phyloP scores from a whole-genome alignment of 2,888 invertebrate genomes.

The Biston betularia region DNA sequence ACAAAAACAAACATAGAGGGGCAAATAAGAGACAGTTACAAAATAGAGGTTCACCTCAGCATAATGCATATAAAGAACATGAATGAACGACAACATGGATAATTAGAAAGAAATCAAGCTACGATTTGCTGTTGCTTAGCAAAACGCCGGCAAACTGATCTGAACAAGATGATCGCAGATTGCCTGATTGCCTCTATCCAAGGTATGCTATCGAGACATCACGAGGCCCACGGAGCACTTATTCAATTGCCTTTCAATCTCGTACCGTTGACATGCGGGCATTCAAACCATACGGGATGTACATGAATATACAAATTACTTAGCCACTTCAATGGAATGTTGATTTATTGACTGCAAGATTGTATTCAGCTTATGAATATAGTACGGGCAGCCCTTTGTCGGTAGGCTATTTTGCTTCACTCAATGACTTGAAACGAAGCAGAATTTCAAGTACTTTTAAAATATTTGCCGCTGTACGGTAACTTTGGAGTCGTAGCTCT shows the following conservation, averaged over 20 bases:
- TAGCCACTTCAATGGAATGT: slow-evolving; percentile 56
- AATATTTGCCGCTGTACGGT: not conserved
- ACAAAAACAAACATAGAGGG: too few species aligned
- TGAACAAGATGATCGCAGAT: slow-evolving; percentile 37
- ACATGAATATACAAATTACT: slow-evolving; percentile 66
- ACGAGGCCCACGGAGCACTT: slow-evolving; percentile 52
- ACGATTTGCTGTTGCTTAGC: slow-evolving; percentile 2
- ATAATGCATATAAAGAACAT: too few species aligned
- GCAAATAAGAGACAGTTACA: too few species aligned
- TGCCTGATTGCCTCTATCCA: slow-evolving; percentile 42
- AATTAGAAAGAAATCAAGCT: slow-evolving; percentile 12
- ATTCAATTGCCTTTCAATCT: slow-evolving; percentile 60
- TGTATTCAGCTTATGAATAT: slow-evolving; percentile 20
- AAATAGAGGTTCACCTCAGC: too few species aligned
- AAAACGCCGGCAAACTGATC: slow-evolving; percentile 6
- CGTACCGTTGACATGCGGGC: slow-evolving; percentile 58
- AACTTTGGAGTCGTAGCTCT: not conserved
- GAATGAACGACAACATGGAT: not conserved
- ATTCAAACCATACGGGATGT: slow-evolving; percentile 60
- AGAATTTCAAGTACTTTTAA: slow-evolving; percentile 5
- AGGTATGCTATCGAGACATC: slow-evolving; percentile 46
- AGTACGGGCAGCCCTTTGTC: slow-evolving; percentile 18
- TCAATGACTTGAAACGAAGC: not conserved
- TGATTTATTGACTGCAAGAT: slow-evolving; percentile 56
- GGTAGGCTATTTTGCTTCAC: slow-evolving; percentile 10